A percentile compares a stretch with the other conserved stretches of the same genome.
phyloP scores from a whole-genome alignment of 2,888 invertebrate genomes.

The Tetranychus piercei region DNA sequence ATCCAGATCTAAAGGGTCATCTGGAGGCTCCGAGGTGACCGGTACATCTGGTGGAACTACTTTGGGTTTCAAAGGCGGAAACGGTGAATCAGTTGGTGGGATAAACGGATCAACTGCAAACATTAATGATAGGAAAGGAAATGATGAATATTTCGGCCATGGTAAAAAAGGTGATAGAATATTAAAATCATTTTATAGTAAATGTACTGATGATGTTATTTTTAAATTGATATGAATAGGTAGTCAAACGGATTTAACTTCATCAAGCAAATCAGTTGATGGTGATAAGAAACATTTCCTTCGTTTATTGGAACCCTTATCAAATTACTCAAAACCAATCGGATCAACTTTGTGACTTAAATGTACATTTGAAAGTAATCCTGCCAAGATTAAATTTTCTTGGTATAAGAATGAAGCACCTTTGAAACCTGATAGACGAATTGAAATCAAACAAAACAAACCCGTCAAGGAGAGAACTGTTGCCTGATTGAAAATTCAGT shows the following conservation, averaged over 20 bases:
- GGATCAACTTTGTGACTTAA: slow-evolving; percentile 43
- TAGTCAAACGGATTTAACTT: background rate
- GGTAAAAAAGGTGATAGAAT: too few relatives aligned
- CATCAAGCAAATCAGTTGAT: background rate
- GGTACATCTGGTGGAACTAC: too few relatives aligned
- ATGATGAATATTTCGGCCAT: too few relatives aligned
- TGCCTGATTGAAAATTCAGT: slow-evolving; percentile 38
- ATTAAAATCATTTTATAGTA: too few relatives aligned
- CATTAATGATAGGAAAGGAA: too few relatives aligned
- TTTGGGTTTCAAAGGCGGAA: too few relatives aligned
- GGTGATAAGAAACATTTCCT: background rate
- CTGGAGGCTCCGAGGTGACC: too few relatives aligned
- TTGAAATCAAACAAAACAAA: slow-evolving; percentile 34
- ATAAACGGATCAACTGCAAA: too few relatives aligned
- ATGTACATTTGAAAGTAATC: slow-evolving; percentile 46
- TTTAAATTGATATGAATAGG: too few relatives aligned
- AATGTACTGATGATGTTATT: too few relatives aligned
- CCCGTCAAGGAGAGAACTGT: slow-evolving; percentile 30
- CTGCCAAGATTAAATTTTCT: slow-evolving; percentile 35
- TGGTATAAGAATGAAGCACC: slow-evolving; percentile 47
- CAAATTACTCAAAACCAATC: slow-evolving; percentile 36
- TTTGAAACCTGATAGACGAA: slow-evolving; percentile 35
- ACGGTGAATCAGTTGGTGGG: too few relatives aligned
- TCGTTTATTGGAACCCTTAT: background rate
- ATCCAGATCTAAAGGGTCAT: too few relatives aligned